Base-by-base conservation (phyloP, 2,797 vertebrate genomes). In the Lepus townsendii region DNA sequence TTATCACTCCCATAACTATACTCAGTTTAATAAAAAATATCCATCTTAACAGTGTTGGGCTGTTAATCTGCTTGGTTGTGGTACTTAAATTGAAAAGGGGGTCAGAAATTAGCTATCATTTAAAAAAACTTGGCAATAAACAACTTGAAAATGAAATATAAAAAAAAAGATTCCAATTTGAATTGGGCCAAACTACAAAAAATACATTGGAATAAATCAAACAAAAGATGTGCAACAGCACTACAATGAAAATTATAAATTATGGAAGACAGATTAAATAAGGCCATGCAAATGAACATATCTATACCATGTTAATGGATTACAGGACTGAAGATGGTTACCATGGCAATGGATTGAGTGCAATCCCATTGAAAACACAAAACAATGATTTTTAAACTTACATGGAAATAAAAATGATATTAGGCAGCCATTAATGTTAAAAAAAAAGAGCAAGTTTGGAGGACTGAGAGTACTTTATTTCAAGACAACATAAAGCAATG, bases 381-480 rank as follows among this genome's bases (percentile, higher is more conserved):
- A 90, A 83, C 57, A 77, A 73, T 16, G 0, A 78, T 73, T 91
- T 90, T 17, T 52, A 83, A 93, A 79, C 13, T 38, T 91, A 68
- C 12, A 42, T 14, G 12, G 22, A 93, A 62, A 73, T 79, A 1
- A 7, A 79, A 14, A 75, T 85, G 17, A 62, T 32, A 11, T 52
- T 52, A 79, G 75, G 16, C 17, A 32, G 9, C 4, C 24, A 91
- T 68, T 62, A 42, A 68, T 42, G 30, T 68, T 88, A 91, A 52
- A 83, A 62, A 62, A 77, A 26, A 72, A 90, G 22, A 91, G 90
- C 14, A 47, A 65, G 60, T 52, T 24, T 54, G 17, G n/a, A 26
- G 24, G 8, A 71, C 26, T 88, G 35, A 83, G 3, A 90, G 7
- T 0, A 16, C 19, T 62, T 69, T 50, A 57, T 50, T 83, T 91